Evolutionary conservation across 1,140 invertebrate species (phyloP), one percentile per base, ranked within the genome.

Genomic region (Lepidotrigona ventralis): DNA sequence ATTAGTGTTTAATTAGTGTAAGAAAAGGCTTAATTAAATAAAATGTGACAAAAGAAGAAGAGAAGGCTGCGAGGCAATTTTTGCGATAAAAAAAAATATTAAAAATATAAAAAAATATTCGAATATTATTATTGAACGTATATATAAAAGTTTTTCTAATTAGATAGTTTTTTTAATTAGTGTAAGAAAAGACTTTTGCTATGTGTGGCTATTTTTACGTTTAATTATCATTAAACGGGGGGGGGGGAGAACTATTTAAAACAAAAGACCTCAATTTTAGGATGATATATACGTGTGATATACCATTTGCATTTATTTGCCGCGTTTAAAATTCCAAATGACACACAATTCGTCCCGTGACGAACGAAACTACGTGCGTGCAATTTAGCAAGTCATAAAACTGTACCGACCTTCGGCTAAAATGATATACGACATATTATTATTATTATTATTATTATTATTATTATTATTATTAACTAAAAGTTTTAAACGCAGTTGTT

Each of bases 261-360:
- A 51, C 23, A n/a, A 46, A n/a, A 51, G 69, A 51, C 69, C 39
- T 71, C 1, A 15, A 71, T 46, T 15, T 46, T 70, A 70, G 17
- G 39, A 15, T 46, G 46, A 70, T 70, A 33, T 12, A 33, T 9
- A n/a, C n/a, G n/a, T 1, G 29, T 15, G 69, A 46, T n/a, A n/a
- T n/a, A n/a, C n/a, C 69, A n/a, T 71, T 71, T 71, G 33, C 69
- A 71, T 71, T 17, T 19, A 71, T 51, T 71, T 39, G n/a, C 39
- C 14, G 21, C 21, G 68, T 46, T 33, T n/a, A 23, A 46, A 71
- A 71, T 71, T 71, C n/a, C 69, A 29, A 71, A 26, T 51, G 69
- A 46, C 69, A 71, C 17, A 19, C 39, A 70, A n/a, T 46, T 39
- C n/a, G 26, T n/a, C 6, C 5, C 19, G 39, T 23, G 21, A 33